Conservation (phyloP, 2,797 vertebrate species). For the Paguma larvata region DNA sequence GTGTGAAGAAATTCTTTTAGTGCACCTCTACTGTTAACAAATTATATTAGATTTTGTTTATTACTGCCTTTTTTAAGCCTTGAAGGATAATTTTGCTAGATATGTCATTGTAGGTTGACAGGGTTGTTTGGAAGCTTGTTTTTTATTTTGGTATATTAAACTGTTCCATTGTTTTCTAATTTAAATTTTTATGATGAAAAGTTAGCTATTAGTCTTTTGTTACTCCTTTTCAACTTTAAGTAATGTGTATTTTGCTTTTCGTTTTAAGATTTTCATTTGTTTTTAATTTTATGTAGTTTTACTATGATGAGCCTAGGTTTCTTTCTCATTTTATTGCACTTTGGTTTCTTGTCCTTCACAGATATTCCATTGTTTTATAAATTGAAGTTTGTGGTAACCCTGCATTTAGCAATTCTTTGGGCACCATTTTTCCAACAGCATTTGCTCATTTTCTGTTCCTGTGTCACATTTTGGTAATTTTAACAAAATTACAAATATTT, state of each 20-base stretch:
- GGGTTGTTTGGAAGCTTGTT: not conserved
- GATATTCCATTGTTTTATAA: not conserved
- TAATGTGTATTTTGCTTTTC: not conserved
- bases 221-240: not conserved
- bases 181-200: constrained; percentile 51
- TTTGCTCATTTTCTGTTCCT: not conserved
- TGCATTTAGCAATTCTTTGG: not conserved
- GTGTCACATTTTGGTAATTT: not conserved
- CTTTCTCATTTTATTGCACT: not conserved
- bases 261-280: not conserved
- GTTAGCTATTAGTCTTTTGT: not conserved
- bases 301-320: not conserved
- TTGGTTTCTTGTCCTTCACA: not conserved
- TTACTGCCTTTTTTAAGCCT: not conserved
- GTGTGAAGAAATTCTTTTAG: not conserved
- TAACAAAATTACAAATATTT: not conserved
- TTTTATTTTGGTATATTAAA: not conserved
- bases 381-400: not conserved
- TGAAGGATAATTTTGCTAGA: not conserved
- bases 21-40: not conserved
- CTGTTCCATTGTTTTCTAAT: not conserved
- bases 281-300: constrained; percentile 15
- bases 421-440: not conserved
- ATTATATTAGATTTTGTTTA: not conserved
- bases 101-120: not conserved